Conservation (phyloP, 1,140 invertebrate species). For the Lanistes nyassanus region DNA sequence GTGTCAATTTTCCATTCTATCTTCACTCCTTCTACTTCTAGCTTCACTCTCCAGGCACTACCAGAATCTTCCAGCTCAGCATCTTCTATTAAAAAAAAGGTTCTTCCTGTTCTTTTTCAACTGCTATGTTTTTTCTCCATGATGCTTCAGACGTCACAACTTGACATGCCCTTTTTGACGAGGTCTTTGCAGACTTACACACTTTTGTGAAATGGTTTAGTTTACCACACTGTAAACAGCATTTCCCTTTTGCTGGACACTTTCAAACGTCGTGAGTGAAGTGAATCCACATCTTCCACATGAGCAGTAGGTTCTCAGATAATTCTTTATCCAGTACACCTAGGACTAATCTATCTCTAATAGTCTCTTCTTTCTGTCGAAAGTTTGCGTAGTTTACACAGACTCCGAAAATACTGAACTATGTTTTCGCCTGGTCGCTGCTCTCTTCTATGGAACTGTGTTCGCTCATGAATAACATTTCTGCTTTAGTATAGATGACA, state of each 20-base stretch:
- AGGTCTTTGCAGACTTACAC: neutral
- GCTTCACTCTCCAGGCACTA: no score
- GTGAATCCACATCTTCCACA: no score
- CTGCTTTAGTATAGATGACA: constrained; percentile 36
- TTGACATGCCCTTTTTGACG: no score
- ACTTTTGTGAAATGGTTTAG: constrained; percentile 10
- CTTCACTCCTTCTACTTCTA: neutral
- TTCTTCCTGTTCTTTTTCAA: neutral
- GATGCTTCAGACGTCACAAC: no score
- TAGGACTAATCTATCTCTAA: constrained; percentile 21
- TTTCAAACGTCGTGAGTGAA: neutral
- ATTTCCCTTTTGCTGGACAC: constrained; percentile 18
- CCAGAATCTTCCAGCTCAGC: no score
- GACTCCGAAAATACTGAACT: neutral
- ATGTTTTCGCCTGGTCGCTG: constrained; percentile 15
- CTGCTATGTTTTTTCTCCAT: no score
- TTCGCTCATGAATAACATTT: constrained; percentile 18
- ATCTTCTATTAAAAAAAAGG: no score
- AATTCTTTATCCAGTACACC: no score
- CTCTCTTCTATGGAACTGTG: no score
- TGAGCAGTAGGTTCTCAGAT: no score
- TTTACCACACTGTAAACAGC: constrained; percentile 9
- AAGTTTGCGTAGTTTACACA: constrained; percentile 12
- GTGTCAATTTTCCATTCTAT: constrained; percentile 28
- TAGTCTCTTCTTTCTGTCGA: constrained; percentile 13